Conservation (phyloP, 2,888 invertebrate genomes). For the Metellina segmentata region DNA sequence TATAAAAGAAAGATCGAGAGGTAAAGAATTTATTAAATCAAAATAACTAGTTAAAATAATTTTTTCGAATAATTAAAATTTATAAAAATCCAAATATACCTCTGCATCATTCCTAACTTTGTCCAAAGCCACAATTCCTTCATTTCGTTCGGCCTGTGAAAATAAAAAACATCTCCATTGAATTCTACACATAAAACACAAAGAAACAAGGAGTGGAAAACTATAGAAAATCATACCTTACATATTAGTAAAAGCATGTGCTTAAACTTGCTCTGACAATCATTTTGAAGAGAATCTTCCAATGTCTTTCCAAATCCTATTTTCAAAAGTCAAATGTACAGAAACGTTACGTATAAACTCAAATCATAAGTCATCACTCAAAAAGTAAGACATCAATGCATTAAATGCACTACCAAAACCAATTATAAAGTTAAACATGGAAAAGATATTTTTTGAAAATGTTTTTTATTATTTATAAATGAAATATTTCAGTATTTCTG, state of each 20-base stretch:
- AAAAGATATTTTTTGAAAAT: too few species aligned
- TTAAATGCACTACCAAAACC: too few species aligned
- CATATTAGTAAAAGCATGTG: constrained; percentile 73
- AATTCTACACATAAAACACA: not conserved
- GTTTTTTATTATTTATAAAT: too few species aligned
- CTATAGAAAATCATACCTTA: constrained; percentile 37
- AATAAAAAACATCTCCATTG: not conserved
- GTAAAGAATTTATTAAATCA: too few species aligned
- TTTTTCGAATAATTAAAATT: too few species aligned
- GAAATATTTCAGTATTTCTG: too few species aligned
- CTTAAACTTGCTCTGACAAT: constrained; percentile 63
- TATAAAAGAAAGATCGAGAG: too few species aligned
- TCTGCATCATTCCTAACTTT: constrained; percentile 74
- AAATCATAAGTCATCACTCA: not conserved
- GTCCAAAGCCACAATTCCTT: constrained; percentile 69
- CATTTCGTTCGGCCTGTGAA: constrained; percentile 65
- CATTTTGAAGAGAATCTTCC: constrained; percentile 68
- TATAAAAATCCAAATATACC: constrained; percentile 17
- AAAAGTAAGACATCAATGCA: too few species aligned
- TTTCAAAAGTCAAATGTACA: not conserved
- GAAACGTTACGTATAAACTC: not conserved
- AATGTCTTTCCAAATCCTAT: constrained; percentile 64
- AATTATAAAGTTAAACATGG: too few species aligned
- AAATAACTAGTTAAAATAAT: too few species aligned
- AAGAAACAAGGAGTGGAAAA: not conserved